Evolutionary conservation across 1,140 invertebrate genomes (phyloP).

Genomic region (Meloidogyne exigua): DNA sequence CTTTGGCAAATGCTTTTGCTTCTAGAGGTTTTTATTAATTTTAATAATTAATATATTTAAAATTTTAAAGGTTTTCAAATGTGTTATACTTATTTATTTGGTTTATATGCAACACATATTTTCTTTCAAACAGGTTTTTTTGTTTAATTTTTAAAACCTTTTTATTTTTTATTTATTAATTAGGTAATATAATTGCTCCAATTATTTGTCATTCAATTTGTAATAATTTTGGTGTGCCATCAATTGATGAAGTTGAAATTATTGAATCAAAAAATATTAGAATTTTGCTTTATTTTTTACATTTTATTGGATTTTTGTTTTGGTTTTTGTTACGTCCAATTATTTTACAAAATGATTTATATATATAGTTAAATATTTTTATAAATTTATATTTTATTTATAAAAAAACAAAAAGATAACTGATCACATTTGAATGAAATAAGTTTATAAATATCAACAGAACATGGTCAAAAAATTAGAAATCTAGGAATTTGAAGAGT

Average conservation of each 20-base stretch:
- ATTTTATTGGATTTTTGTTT: slow-evolving; percentile 10
- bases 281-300: slow-evolving; percentile 14
- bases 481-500: no score
- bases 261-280: background rate
- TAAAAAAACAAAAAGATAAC: no score
- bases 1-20: slow-evolving; percentile 15
- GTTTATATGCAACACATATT: slow-evolving; percentile 30
- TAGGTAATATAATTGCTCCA: slow-evolving; percentile 32
- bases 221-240: slow-evolving; percentile 31
- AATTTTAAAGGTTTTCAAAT: slow-evolving; percentile 38
- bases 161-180: background rate
- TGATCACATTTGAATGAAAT: no score
- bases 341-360: background rate
- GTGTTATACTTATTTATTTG: slow-evolving; percentile 33
- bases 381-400: no score
- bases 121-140: slow-evolving; percentile 32
- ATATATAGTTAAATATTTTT: background rate
- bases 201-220: slow-evolving; percentile 34
- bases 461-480: no score
- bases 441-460: no score
- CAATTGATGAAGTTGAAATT: slow-evolving; percentile 15
- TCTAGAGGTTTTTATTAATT: slow-evolving; percentile 21
- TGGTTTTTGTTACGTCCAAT: background rate
- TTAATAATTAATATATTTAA: background rate
- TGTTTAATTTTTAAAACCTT: background rate